phyloP scores from a whole-genome alignment of 2,113 vertebrate genomes.

The Mus musculus region DNA sequence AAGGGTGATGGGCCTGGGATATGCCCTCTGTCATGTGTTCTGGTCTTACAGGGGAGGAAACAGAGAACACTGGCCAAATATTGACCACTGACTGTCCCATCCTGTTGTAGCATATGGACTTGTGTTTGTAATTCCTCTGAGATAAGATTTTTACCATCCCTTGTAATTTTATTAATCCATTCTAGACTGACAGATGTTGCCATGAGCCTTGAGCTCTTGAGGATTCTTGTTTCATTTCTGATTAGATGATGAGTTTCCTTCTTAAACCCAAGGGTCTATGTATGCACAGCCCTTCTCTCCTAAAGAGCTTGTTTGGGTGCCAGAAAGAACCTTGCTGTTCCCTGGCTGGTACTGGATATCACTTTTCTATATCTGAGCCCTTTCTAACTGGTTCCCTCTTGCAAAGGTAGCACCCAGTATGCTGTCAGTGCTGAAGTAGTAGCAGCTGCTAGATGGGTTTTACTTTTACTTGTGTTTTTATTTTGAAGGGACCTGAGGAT shows the following conservation, averaged over 20 bases:
- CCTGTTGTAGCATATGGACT: conserved; percentile 80
- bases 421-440: not conserved
- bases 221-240: conserved; percentile 84
- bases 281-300: conserved; percentile 76
- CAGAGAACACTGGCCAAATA: conserved; percentile 44
- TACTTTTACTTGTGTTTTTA: conserved; percentile 35
- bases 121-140: conserved; percentile 82
- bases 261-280: conserved; percentile 84
- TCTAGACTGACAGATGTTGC: conserved; percentile 86
- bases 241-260: conserved; percentile 84
- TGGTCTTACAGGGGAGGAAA: not conserved
- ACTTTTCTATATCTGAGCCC: conserved; percentile 27
- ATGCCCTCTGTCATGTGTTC: not conserved
- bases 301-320: conserved; percentile 75
- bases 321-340: conserved; percentile 77
- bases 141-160: conserved; percentile 81
- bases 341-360: not conserved
- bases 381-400: conserved; percentile 33
- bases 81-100: conserved; percentile 79
- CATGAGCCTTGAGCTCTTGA: conserved; percentile 80
- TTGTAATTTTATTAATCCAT: conserved; percentile 87
- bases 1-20: not conserved
- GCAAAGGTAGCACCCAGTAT: not conserved
- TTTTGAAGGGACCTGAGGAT: conserved; percentile 50
- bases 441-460: not conserved